Conservation (phyloP, 2,797 vertebrate genomes). For the Peromyscus eremicus region DNA sequence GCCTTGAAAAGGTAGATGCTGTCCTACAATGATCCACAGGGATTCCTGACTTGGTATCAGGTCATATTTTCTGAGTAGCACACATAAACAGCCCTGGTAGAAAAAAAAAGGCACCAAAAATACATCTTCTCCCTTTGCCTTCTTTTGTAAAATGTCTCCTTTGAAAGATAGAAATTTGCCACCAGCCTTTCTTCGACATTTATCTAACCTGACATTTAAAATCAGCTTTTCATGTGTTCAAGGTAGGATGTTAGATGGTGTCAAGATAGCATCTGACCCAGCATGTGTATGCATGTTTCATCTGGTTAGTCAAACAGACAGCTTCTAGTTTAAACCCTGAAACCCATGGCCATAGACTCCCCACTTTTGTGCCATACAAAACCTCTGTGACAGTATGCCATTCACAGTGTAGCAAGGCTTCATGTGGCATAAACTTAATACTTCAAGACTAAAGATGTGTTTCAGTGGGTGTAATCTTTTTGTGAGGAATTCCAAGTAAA, state of each 20-base stretch:
- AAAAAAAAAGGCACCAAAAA: constrained; percentile 68
- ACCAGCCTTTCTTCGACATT: constrained; percentile 71
- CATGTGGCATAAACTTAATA: background rate
- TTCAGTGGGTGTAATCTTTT: constrained; percentile 50
- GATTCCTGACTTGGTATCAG: background rate
- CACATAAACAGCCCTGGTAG: constrained; percentile 49
- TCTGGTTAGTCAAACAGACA: constrained; percentile 66
- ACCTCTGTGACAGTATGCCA: constrained; percentile 32
- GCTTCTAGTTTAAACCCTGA: constrained; percentile 70
- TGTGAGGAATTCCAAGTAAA: constrained; percentile 41
- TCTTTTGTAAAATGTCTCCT: constrained; percentile 71
- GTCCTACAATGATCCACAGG: background rate
- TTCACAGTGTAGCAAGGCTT: background rate
- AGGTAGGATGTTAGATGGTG: constrained; percentile 69
- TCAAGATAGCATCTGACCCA: constrained; percentile 54
- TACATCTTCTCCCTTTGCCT: constrained; percentile 53
- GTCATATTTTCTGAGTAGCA: constrained; percentile 54
- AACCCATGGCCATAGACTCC: constrained; percentile 34
- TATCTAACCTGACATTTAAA: constrained; percentile 73
- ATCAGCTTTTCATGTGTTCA: constrained; percentile 63
- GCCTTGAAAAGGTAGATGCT: background rate
- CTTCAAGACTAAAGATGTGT: constrained; percentile 13
- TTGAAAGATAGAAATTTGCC: constrained; percentile 65
- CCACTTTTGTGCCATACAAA: background rate
- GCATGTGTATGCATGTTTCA: constrained; percentile 57